phyloP scores from a whole-genome alignment of 2,113 vertebrate species.

The Bambusicola thoracicus region DNA sequence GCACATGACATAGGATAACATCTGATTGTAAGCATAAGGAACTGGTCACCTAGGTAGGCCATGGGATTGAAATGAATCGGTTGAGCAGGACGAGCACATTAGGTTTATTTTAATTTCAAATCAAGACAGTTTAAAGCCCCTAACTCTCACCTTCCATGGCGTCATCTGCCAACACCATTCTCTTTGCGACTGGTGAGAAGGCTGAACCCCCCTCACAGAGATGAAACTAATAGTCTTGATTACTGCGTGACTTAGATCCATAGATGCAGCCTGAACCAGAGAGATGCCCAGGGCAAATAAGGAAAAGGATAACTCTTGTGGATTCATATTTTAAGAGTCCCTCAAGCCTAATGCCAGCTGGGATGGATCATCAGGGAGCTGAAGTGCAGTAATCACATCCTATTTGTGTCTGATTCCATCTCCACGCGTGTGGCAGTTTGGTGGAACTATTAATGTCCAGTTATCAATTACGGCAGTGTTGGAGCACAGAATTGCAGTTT shows the following conservation, averaged over 20 bases:
- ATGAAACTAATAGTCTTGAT: neutral
- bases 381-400: neutral
- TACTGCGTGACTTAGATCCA: neutral
- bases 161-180: neutral
- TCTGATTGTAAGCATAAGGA: neutral
- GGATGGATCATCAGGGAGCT: neutral
- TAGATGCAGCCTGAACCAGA: neutral
- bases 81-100: neutral
- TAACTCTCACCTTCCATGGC: neutral
- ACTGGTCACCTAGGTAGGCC: neutral
- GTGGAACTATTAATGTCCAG: neutral
- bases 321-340: neutral
- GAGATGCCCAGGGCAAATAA: neutral
- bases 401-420: fast-evolving
- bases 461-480: neutral
- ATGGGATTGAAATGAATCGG: neutral
- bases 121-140: neutral
- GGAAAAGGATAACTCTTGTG: neutral
- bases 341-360: neutral
- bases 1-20: neutral
- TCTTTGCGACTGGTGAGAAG: neutral
- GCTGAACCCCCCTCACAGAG: neutral
- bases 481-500: neutral
- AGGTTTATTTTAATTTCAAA: neutral
- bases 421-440: neutral